Evolutionary conservation across 2,888 invertebrate species (phyloP), one percentile per base, ranked within the genome.

Genomic region (Cecidostiba fungosa): DNA sequence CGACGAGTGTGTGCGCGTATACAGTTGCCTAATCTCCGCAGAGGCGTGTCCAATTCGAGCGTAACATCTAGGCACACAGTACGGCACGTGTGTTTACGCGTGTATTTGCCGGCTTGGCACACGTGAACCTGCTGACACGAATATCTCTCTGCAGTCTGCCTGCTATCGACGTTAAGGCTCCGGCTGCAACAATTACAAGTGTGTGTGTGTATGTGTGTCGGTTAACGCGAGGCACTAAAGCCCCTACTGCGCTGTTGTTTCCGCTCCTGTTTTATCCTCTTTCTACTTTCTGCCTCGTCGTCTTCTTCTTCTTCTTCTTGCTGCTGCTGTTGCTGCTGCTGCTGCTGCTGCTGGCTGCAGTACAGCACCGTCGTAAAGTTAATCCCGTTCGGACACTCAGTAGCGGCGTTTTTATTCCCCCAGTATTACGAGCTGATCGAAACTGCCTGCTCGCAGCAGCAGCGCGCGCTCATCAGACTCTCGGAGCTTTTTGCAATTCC

Each of bases 321-420:
- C 10, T 6, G n/a, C 43, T 43, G 54, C 62, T 29, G 19, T 74
- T n/a, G n/a, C n/a, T n/a, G n/a, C n/a, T n/a, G n/a, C n/a, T n/a
- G n/a, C n/a, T 50, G 26, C 32, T 62, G 19, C 69, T 29, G 19
- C 70, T 36, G 26, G 36, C 12, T 8, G n/a, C 29, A 6, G n/a
- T 77, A 26, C 16, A 29, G 54, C 29, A 23, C 23, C 79, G 74
- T 85, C 82, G 85, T 85, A 85, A 85, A 85, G 82, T 76, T 85
- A 85, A 85, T 85, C 85, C 82, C 74, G 82, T 43, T 82, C 26
- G 74, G 79, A 79, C 82, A 81, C 77, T 80, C 79, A n/a, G 82
- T 39, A 77, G 76, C 39, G n/a, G 79, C 84, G 62, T 85, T 85
- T 85, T 85, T 85, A 85, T 81, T 81, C 50, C 59, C 43, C 43